Evolutionary conservation across 2,113 vertebrate genomes (phyloP), one percentile per base, ranked within the genome.

Genomic region (Pogona vitticeps): DNA sequence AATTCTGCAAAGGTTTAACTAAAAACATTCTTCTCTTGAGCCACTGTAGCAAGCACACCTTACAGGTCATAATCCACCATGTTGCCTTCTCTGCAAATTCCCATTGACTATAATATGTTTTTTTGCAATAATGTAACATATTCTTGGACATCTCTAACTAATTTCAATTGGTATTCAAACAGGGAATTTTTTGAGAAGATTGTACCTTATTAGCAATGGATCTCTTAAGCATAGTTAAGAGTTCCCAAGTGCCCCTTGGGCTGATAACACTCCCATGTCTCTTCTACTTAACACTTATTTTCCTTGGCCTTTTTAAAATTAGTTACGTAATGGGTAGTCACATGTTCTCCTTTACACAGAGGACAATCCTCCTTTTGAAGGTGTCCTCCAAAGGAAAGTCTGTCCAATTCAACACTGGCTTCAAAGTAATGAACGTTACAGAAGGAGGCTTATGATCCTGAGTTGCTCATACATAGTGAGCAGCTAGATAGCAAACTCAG

Each of bases 1-100:
- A 86, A 72, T 26, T 71, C 65, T 59, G 20, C 56, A 86, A 58
- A 80, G 31, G 31, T 68, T 72, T 86, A 36, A 80, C 23, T 80
- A 33, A 28, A 58, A 79, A 40, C n/a, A n/a, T n/a, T n/a, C n/a
- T n/a, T 52, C 5, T 52, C 23, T 31, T 10, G 26, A 38, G 28
- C 73, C 6, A 68, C 10, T 52, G 5, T 10, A 52, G 28, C 40
- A 75, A 33, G 31, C 12, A 63, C 15, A 77, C 61, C 36, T 77
- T 26, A 38, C 33, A 42, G 12, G 67, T 31, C 38, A 59, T 52
- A 71, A 71, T 61, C 28, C 7, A 63, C 56, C 59, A 76, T 23
- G 9, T n/a, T 33, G 26, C 17, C 31, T 3, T 42, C 56, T 42
- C 26, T 40, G 18, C 59, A 61, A 61, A 20, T 10, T 21, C 42